phyloP scores from a whole-genome alignment of 2,797 vertebrate species.

The Anniella stebbinsi region DNA sequence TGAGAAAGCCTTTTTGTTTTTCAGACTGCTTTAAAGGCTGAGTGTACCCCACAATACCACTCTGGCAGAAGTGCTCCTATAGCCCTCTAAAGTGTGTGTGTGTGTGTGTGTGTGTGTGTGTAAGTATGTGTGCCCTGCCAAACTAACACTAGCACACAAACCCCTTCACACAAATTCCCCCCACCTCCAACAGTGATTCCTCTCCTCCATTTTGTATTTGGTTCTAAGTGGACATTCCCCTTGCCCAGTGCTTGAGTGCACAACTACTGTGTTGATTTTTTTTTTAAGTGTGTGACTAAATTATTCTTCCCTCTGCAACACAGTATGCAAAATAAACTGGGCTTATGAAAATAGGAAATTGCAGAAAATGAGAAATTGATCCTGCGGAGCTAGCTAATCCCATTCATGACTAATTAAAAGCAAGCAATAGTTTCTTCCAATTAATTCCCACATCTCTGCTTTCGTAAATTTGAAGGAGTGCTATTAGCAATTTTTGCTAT shows the following conservation, averaged over 20 bases:
- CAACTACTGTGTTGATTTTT: not conserved
- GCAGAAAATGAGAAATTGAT: not conserved
- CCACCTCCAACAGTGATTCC: not conserved
- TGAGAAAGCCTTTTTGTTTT: not conserved
- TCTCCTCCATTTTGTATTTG: not conserved
- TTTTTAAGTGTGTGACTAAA: not conserved
- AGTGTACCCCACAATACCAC: not conserved
- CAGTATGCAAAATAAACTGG: not conserved
- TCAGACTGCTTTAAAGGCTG: not conserved
- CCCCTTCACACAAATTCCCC: not conserved
- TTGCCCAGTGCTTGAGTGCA: not conserved
- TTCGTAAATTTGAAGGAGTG: not conserved
- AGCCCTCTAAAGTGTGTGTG: not conserved
- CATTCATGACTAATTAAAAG: not conserved
- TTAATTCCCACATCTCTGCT: constrained; percentile 2
- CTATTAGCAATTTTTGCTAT: not conserved
- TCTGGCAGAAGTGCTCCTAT: not conserved
- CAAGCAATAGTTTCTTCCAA: not conserved
- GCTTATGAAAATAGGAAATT: not conserved
- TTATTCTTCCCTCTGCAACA: not conserved
- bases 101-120: too few species aligned
- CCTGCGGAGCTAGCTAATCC: not conserved
- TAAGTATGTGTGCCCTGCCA: too few species aligned
- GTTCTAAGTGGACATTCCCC: not conserved
- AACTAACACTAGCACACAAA: not conserved